Evolutionary conservation across 2,888 invertebrate species (phyloP).

Genomic region (Noctua pronuba): DNA sequence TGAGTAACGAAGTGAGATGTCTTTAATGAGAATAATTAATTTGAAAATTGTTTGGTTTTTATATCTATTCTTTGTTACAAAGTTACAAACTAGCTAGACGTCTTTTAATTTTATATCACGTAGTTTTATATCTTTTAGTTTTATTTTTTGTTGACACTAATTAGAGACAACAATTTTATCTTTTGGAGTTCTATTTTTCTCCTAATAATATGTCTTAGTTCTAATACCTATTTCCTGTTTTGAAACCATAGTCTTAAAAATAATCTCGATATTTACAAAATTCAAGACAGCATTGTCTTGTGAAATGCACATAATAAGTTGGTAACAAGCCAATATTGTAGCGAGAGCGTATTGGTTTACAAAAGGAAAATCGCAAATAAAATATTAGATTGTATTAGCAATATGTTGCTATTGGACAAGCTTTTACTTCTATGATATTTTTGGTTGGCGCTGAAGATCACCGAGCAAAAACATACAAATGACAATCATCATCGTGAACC

Average conservation of each 20-base stretch:
- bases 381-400: slow-evolving; percentile 22
- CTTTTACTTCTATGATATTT: background rate
- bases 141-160: background rate
- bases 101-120: background rate
- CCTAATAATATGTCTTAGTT: background rate
- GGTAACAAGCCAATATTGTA: slow-evolving; percentile 35
- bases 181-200: background rate
- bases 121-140: background rate
- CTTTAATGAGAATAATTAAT: slow-evolving; percentile 36
- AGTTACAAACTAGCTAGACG: background rate
- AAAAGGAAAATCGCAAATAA: slow-evolving; percentile 22
- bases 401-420: slow-evolving; percentile 11
- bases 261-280: slow-evolving; percentile 3
- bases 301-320: slow-evolving; percentile 17
- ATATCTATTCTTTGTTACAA: slow-evolving; percentile 2
- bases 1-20: slow-evolving; percentile 32
- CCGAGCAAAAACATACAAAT: background rate
- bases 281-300: background rate
- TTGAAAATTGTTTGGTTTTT: slow-evolving; percentile 6
- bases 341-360: slow-evolving; percentile 8
- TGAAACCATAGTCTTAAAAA: background rate
- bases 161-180: background rate
- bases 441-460: too few relatives aligned
- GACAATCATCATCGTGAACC: background rate
- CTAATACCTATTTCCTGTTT: background rate